Percentiles rank a stretch among this genome's conserved stretches.
These are phyloP conservation scores for Styela plicata DNA, from an alignment of 23 tunicate genomes.

Conservation along the genomic window DNA sequence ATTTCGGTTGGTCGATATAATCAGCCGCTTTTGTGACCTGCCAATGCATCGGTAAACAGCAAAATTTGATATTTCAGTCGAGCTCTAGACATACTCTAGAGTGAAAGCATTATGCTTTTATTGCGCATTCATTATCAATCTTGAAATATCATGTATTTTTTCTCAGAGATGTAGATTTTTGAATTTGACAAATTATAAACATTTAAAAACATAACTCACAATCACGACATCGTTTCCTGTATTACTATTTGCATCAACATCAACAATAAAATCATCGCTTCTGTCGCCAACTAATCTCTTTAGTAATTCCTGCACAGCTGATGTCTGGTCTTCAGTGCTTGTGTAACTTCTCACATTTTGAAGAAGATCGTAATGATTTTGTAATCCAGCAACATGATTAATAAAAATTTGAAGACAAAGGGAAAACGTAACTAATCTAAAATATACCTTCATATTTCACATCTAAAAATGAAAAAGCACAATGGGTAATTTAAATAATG, in stretches of 20 bases:
- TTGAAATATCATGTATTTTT: too few relatives aligned
- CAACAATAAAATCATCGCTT: constrained; percentile 41
- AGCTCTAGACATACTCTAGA: background rate
- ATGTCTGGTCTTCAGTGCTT: constrained; percentile 30
- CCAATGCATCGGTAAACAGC: too few relatives aligned
- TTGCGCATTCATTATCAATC: too few relatives aligned
- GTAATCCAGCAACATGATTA: too few relatives aligned
- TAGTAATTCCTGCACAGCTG: constrained; percentile 49
- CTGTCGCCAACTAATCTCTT: constrained; percentile 60
- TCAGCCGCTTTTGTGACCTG: too few relatives aligned
- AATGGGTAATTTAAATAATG: too few relatives aligned
- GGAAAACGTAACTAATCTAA: too few relatives aligned
- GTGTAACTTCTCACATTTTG: constrained; percentile 41
- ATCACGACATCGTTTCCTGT: constrained; percentile 19
- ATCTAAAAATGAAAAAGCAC: too few relatives aligned
- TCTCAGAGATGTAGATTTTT: too few relatives aligned
- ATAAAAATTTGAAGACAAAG: too few relatives aligned
- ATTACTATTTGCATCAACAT: constrained; percentile 4
- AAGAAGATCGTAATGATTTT: background rate
- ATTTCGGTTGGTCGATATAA: too few relatives aligned
- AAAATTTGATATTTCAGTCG: background rate
- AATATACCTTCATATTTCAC: too few relatives aligned
- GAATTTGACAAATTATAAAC: background rate
- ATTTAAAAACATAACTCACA: background rate
- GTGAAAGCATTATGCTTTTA: background rate